Base-by-base conservation (phyloP, 2,888 invertebrate genomes). In the Drosophila sordidula region DNA sequence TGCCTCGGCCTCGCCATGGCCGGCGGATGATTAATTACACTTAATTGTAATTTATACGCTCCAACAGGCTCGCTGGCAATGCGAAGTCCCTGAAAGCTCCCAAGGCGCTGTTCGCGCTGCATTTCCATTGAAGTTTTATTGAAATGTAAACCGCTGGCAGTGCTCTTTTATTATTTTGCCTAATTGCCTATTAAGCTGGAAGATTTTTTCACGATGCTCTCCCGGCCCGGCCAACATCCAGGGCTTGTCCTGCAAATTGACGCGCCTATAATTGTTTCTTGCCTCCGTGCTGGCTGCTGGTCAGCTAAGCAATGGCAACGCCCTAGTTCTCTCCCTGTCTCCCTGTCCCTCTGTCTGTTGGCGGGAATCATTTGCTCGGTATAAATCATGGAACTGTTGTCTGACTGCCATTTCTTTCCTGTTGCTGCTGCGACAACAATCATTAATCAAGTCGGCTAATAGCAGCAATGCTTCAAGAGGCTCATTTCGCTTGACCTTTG, bases 31-130 rank as follows among this genome's bases (percentile, higher is more conserved):
- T 87, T 87, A 87, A 87, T 87, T 87, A 83, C 85, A 73, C 72
- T 80, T 87, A 87, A 87, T 87, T 87, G 83, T 80, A 83, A 87
- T 86, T 86, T 86, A 82, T 79, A 70, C 68, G 77, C 67, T 44
- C 64, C 22, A 58, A 45, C 77, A 52, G 52, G 57, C 46, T 46
- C 50, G 39, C 51, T 46, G 55, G 63, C 62, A 63, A 50, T 62
- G 38, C 44, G 49, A 47, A 45, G 38, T 38, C 54, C 18, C 22
- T 47, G 57, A 32, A 29, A 32, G n/a, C 46, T 45, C 66, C 45
- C 50, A 25, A 14, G 49, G 29, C 16, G 51, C 44, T n/a, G 12
- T 39, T 51, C 49, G 32, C 44, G 42, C 16, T 34, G 58, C 44
- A 44, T 52, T 75, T 72, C 42, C 50, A 69, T 69, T 73, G 41